Conservation (phyloP, 2,888 invertebrate species). For the Actias luna region DNA sequence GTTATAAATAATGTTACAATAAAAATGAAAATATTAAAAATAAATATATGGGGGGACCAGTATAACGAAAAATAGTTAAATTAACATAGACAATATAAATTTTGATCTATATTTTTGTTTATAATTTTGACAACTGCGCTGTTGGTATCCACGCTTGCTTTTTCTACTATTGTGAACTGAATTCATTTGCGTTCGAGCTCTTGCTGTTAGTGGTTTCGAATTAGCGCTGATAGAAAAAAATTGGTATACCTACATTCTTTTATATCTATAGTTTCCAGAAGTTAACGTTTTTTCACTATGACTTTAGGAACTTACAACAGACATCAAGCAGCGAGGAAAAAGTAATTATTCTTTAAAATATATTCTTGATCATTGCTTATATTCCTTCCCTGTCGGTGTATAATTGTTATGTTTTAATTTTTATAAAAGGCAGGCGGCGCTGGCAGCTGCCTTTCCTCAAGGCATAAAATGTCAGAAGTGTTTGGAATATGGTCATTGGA, state of each 20-base stretch:
- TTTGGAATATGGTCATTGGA: slow-evolving; percentile 96
- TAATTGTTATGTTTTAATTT: slow-evolving; percentile 15
- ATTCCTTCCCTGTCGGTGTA: neutral
- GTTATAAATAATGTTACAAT: neutral
- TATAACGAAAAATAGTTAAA: neutral
- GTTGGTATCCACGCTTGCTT: slow-evolving; percentile 36
- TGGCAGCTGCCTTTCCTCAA: slow-evolving; percentile 86
- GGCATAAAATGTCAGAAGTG: slow-evolving; percentile 95
- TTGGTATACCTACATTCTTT: slow-evolving; percentile 30
- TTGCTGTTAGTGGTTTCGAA: slow-evolving; percentile 23
- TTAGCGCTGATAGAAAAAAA: slow-evolving; percentile 20
- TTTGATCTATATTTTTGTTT: slow-evolving; percentile 20
- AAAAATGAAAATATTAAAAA: neutral
- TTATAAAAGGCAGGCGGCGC: slow-evolving; percentile 76
- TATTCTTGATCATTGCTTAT: slow-evolving; percentile 1
- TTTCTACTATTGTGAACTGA: slow-evolving; percentile 27
- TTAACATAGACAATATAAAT: slow-evolving; percentile 26
- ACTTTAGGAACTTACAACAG: slow-evolving; percentile 75
- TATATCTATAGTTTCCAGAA: slow-evolving; percentile 12
- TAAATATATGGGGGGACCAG: neutral
- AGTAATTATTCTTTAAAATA: slow-evolving; percentile 46
- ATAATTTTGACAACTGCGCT: slow-evolving; percentile 31
- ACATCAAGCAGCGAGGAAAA: slow-evolving; percentile 71
- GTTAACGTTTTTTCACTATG: slow-evolving; percentile 44
- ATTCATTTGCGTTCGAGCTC: slow-evolving; percentile 39